Conservation (phyloP, 2,888 invertebrate species). For the Drosophila nr. perissopoda region DNA sequence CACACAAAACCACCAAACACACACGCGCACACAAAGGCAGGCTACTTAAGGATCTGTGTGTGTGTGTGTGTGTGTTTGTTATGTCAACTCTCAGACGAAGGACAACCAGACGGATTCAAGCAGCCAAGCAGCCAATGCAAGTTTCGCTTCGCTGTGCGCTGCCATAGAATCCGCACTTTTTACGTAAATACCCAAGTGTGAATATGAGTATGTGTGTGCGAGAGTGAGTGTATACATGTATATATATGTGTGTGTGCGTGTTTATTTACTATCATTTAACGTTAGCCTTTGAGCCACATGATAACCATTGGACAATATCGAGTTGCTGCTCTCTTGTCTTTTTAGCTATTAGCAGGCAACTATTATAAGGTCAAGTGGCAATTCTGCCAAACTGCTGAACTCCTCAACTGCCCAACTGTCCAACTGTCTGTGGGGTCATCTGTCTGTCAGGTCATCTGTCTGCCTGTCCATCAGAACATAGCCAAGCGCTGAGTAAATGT, state of each 20-base stretch:
- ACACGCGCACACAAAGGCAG: constrained; percentile 18
- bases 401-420: neutral
- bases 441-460: constrained; percentile 8
- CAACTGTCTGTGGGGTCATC: constrained; percentile 5
- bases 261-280: constrained; percentile 71
- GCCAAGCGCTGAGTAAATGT: constrained; percentile 43
- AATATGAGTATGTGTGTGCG: constrained; percentile 10
- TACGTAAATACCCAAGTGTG: constrained; percentile 68
- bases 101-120: constrained; percentile 24
- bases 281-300: constrained; percentile 47
- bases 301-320: constrained; percentile 28
- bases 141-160: constrained; percentile 43
- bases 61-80: constrained; percentile 34
- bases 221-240: neutral
- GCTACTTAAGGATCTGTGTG: constrained; percentile 27
- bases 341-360: constrained; percentile 63
- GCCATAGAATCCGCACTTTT: constrained; percentile 77
- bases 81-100: constrained; percentile 66
- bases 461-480: neutral
- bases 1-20: constrained; percentile 28
- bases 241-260: constrained; percentile 12
- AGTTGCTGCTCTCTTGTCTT: constrained; percentile 46
- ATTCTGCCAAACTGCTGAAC: constrained; percentile 21
- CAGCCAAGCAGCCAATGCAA: constrained; percentile 30
- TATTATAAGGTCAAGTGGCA: constrained; percentile 65